These are phyloP conservation scores for Genyomyrus donnyi DNA, from an alignment of 2,113 vertebrate genomes.

Conservation along the genomic window DNA sequence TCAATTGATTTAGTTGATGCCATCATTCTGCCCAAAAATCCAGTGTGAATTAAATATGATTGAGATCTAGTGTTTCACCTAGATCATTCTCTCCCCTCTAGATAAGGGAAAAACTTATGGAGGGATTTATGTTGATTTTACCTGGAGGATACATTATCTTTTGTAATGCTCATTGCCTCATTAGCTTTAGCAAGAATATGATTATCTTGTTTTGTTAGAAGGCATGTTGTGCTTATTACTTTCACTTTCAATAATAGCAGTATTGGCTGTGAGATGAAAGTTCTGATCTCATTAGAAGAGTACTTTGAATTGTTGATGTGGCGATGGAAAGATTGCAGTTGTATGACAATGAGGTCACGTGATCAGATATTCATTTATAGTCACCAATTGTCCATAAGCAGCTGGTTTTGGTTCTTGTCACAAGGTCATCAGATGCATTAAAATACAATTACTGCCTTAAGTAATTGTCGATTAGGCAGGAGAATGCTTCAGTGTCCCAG, in stretches of 20 bases:
- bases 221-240: background rate
- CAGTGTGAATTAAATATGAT: conserved; percentile 32
- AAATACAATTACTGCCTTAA: background rate
- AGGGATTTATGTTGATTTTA: conserved; percentile 34
- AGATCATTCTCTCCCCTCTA: conserved; percentile 27
- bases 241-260: background rate
- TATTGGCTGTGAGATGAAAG: background rate
- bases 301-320: background rate
- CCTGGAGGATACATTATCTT: conserved; percentile 19
- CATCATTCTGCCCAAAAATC: conserved; percentile 12
- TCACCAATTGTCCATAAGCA: background rate
- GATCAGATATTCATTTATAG: background rate
- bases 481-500: background rate
- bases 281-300: background rate
- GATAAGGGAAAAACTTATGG: conserved; percentile 24
- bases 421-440: conserved; percentile 1
- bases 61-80: conserved; percentile 30
- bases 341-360: background rate
- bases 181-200: conserved; percentile 17
- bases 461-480: background rate
- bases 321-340: background rate
- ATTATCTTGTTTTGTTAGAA: conserved; percentile 22
- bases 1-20: conserved; percentile 24
- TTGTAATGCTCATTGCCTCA: conserved; percentile 19
- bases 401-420: background rate